phyloP scores from a whole-genome alignment of 2,797 vertebrate genomes.

The Oreonectes daqikongensis region DNA sequence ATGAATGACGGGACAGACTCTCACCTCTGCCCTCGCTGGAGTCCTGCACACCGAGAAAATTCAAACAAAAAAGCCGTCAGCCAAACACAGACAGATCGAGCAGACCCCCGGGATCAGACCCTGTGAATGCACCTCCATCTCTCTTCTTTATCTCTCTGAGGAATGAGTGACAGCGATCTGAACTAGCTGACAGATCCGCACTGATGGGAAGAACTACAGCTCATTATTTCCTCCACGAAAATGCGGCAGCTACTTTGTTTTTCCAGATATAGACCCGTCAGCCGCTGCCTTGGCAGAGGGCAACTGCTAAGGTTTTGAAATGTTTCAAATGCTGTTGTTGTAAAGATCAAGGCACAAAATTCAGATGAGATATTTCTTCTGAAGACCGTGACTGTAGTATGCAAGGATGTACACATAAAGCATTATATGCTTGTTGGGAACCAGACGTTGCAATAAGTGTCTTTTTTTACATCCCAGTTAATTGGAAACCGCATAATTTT shows the following conservation, averaged over 20 bases:
- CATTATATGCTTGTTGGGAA: neutral
- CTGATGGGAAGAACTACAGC: slow-evolving; percentile 30
- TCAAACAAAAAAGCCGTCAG: slow-evolving; percentile 12
- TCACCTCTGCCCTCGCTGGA: slow-evolving; percentile 23
- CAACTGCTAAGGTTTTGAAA: slow-evolving; percentile 16
- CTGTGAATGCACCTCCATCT: neutral
- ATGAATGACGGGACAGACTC: slow-evolving; percentile 12
- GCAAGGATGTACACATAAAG: neutral
- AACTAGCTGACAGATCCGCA: slow-evolving; percentile 41
- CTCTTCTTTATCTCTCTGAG: slow-evolving; percentile 9
- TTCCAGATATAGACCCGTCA: slow-evolving; percentile 34
- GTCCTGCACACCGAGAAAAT: neutral
- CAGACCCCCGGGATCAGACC: slow-evolving; percentile 18
- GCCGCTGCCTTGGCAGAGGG: slow-evolving; percentile 15
- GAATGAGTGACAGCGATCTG: slow-evolving; percentile 45
- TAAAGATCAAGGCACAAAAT: slow-evolving; percentile 15
- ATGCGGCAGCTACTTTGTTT: slow-evolving; percentile 9
- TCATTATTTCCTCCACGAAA: slow-evolving; percentile 43
- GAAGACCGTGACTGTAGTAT: slow-evolving; percentile 12
- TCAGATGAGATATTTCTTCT: neutral
- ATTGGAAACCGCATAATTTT: slow-evolving; percentile 6
- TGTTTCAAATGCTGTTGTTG: slow-evolving; percentile 37
- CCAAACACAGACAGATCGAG: slow-evolving; percentile 1
- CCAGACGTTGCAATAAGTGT: neutral
- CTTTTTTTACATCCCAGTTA: slow-evolving; percentile 3